Evolutionary conservation across 2,113 vertebrate species (phyloP), one percentile per base, ranked within the genome.

Genomic region (Onychostruthus taczanowskii): DNA sequence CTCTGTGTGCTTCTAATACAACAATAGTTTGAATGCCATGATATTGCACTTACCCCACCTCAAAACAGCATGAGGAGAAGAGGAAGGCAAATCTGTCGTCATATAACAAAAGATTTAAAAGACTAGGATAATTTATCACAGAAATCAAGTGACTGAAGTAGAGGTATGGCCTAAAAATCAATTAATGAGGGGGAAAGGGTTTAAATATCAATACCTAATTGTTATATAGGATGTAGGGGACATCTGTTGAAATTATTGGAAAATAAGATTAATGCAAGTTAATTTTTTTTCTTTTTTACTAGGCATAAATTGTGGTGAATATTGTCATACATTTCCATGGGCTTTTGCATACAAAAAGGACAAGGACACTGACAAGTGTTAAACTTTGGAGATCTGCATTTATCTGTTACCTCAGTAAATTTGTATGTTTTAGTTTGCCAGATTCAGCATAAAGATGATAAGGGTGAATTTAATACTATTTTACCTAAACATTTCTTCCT

Each of bases 121-220:
- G 3, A 16, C 5, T 43, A 33, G 4, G 21, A 33, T 37, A 44
- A 17, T 58, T 78, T 85, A 14, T 39, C 11, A 56, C 9, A 26
- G 24, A 81, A 77, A 82, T 30, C 12, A 79, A n/a, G 30, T 73
- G 35, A 16, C 11, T 43, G 16, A 78, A 73, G 6, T 79, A 22
- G 16, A 62, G 6, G 1, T 46, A 67, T 50, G 20, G 11, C 18
- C n/a, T 79, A 55, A 86, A 58, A 80, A 33, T 33, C 11, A 50
- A 20, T 66, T 49, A 59, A 17, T 21, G 7, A 3, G 3, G 2
- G 11, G 4, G 1, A 46, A 67, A 35, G 5, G 2, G 4, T 26
- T 73, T 41, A 76, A 19, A 10, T 26, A 35, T 44, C 7, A 64
- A 61, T 9, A 27, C 4, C 5, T 79, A 21, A 7, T 39, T 68